Conservation (phyloP, 2,888 invertebrate species). For the Andrena minutula region DNA sequence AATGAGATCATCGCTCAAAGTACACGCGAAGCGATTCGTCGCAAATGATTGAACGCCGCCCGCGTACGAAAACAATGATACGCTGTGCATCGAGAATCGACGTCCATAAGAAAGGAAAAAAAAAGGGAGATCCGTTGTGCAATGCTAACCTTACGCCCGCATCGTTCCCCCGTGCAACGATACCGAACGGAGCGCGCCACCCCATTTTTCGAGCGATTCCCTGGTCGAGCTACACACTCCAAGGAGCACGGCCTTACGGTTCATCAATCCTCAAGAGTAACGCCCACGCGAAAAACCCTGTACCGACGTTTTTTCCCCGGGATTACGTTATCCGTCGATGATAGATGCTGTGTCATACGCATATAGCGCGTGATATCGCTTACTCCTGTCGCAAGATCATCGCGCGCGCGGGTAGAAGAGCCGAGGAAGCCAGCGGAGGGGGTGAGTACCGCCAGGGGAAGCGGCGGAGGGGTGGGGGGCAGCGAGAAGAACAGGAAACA, state of each 20-base stretch:
- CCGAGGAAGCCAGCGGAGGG: not conserved
- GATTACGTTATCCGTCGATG: slow-evolving; percentile 52
- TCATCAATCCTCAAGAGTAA: slow-evolving; percentile 49
- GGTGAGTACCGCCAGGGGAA: not conserved
- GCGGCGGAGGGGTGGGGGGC: not conserved
- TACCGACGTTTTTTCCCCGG: slow-evolving; percentile 38
- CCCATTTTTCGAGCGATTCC: slow-evolving; percentile 3
- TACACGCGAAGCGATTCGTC: not conserved
- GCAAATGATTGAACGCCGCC: not conserved
- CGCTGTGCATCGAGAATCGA: not conserved
- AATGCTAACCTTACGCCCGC: slow-evolving; percentile 11
- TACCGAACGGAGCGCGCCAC: slow-evolving; percentile 11
- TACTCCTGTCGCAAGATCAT: slow-evolving; percentile 44
- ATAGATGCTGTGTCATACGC: slow-evolving; percentile 49
- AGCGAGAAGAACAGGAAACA: slow-evolving; percentile 22
- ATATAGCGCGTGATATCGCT: slow-evolving; percentile 34
- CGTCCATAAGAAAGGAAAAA: not conserved
- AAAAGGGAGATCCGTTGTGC: not conserved
- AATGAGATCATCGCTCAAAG: slow-evolving; percentile 1
- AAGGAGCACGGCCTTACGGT: slow-evolving; percentile 32
- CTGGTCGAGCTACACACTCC: slow-evolving; percentile 8
- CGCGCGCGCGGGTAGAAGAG: slow-evolving; percentile 30
- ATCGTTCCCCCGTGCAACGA: not conserved
- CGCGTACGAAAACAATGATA: not conserved
- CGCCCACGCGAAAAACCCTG: slow-evolving; percentile 39